Percentiles rank a stretch among this genome's conserved stretches.
Conservation (phyloP, 2,888 invertebrate genomes). For the Cremastobaeus sp. region DNA sequence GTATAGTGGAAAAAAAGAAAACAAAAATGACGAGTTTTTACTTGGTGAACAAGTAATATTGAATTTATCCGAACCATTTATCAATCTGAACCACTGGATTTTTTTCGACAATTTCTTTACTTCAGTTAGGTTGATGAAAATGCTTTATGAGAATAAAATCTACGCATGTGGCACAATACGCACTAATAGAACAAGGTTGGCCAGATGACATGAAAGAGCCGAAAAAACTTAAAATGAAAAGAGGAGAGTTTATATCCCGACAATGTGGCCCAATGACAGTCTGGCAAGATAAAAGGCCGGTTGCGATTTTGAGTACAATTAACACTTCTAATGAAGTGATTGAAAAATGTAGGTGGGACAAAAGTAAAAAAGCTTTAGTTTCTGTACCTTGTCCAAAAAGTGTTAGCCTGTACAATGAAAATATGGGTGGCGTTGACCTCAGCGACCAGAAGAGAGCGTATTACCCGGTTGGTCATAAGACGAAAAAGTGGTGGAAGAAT, state of each 20-base stretch:
- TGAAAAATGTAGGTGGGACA: constrained; percentile 3
- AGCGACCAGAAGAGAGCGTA: constrained; percentile 24
- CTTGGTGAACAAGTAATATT: constrained; percentile 33
- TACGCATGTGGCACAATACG: constrained; percentile 28
- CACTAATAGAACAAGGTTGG: constrained; percentile 19
- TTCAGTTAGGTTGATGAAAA: constrained; percentile 3
- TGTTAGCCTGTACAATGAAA: constrained; percentile 15
- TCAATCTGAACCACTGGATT: constrained; percentile 9
- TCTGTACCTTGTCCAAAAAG: constrained; percentile 8
- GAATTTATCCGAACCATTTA: constrained; percentile 18
- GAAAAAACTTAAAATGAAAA: not conserved
- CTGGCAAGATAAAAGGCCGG: constrained; percentile 25
- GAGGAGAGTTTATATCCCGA: not conserved
- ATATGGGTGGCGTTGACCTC: constrained; percentile 37
- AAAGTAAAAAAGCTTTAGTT: not conserved
- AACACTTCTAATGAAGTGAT: not conserved
- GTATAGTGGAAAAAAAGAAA: constrained; percentile 31
- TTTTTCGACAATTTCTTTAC: constrained; percentile 36
- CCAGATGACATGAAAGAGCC: constrained; percentile 9
- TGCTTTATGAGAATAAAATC: constrained; percentile 1
- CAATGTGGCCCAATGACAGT: not conserved
- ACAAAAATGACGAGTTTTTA: not conserved
- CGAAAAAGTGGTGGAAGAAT: constrained; percentile 36
- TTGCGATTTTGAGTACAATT: constrained; percentile 22
- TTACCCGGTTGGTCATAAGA: constrained; percentile 6